Base-by-base conservation (phyloP, 2,113 vertebrate genomes). In the Nycticebus coucang region DNA sequence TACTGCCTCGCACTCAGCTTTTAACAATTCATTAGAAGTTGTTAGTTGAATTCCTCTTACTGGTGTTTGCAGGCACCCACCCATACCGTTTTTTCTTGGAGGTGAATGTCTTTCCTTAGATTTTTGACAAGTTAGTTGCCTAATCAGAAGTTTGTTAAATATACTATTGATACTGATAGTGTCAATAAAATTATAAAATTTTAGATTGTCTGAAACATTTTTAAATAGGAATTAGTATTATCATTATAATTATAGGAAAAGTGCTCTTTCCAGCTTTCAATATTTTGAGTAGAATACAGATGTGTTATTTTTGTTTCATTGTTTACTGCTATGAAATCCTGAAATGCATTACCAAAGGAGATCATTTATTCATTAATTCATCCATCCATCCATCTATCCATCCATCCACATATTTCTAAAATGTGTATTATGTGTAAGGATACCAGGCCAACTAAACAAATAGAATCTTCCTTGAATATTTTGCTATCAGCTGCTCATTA, bases 21-120 rank as follows among this genome's bases (percentile, higher is more conserved):
- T 83, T 33, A 71, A 18, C 7, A 87, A 45, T 71, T 60, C 45
- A 26, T 57, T 84, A 80, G 84, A 62, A 5, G 69, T 10, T 64
- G 90, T 80, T 89, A 37, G 5, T 60, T 83, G 15, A 77, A 37
- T 91, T 84, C 9, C 45, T 93, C 18, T 96, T 91, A 66, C 13
- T 74, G 37, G 6, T n/a, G 0, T 82, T 24, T 50, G 24, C n/a
- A 78, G 14, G 9, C 21, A 82, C 88, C 10, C 68, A n/a, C 33
- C 12, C 7, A 55, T 60, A 33, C 22, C 11, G 64, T 80, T 95
- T 90, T 7, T 89, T 89, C n/a, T 75, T 81, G 2, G 7, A 55
- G 26, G 5, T 21, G 66, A 24, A 5, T 72, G 0, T 74, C 4
- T 87, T 89, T 86, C 26, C 66, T 88, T 90, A 92, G 21, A 64